These are phyloP conservation scores for Podiceps cristatus DNA, from an alignment of 2,113 vertebrate genomes.

Conservation along the genomic window DNA sequence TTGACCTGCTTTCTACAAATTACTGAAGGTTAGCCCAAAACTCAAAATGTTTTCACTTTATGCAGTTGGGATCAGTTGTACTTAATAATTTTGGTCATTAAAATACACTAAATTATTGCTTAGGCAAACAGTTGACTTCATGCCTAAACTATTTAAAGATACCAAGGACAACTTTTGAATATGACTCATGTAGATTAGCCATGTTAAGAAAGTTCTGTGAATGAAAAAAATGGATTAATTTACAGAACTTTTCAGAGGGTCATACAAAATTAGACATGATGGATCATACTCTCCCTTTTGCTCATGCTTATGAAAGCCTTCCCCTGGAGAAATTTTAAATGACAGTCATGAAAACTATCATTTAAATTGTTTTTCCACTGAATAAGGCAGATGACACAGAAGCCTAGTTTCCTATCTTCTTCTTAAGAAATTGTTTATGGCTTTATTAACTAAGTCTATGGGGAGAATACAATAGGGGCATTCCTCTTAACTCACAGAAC, in stretches of 20 bases:
- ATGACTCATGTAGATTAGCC: not conserved
- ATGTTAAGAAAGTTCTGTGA: not conserved
- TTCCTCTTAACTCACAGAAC: not conserved
- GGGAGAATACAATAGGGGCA: not conserved
- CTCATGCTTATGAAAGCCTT: not conserved
- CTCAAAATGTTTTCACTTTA: not conserved
- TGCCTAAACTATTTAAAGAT: not conserved
- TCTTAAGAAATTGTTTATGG: not conserved
- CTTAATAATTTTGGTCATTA: not conserved
- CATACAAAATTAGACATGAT: not conserved
- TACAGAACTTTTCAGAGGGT: not conserved
- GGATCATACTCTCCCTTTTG: not conserved
- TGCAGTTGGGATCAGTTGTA: not conserved
- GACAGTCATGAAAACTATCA: not conserved
- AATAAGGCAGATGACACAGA: not conserved
- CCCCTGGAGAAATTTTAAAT: not conserved
- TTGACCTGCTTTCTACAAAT: not conserved
- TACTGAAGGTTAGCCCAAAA: not conserved
- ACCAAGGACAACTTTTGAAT: not conserved
- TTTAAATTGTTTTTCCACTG: conserved; percentile 45
- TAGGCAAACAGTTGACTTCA: not conserved
- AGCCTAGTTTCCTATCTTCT: conserved; percentile 13
- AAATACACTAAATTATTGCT: not conserved
- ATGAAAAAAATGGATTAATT: not conserved
- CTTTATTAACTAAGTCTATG: not conserved